Evolutionary conservation across 2,888 invertebrate species (phyloP).

Genomic region (Cotesia congregata): DNA sequence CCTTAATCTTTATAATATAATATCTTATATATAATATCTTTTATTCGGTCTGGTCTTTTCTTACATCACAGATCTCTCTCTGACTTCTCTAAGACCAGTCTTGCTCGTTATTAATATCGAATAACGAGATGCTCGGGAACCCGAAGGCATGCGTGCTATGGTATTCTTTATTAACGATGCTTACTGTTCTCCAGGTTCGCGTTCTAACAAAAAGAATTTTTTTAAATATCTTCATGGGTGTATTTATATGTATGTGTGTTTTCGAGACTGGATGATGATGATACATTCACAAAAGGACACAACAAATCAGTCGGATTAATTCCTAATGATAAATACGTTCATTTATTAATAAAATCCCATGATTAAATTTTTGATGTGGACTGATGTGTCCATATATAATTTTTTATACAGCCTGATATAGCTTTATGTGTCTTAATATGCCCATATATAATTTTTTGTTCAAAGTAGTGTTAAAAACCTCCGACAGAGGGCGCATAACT

Average conservation of each 20-base stretch:
- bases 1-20: constrained; percentile 8
- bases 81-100: constrained; percentile 32
- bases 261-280: background rate
- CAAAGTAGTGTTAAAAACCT: no score
- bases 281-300: constrained; percentile 9
- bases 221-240: background rate
- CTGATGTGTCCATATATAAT: no score
- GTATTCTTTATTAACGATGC: constrained; percentile 69
- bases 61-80: constrained; percentile 39
- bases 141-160: constrained; percentile 62
- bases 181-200: constrained; percentile 50
- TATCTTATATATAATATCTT: background rate
- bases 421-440: no score
- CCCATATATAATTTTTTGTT: no score
- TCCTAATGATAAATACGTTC: constrained; percentile 32
- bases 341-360: constrained; percentile 3
- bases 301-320: constrained; percentile 29
- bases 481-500: no score
- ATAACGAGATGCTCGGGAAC: constrained; percentile 66
- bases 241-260: constrained; percentile 21
- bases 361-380: background rate
- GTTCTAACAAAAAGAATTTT: constrained; percentile 44
- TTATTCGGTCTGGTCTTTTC: constrained; percentile 19
- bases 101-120: constrained; percentile 69
- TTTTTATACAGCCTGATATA: no score